Evolutionary conservation across 2,113 vertebrate genomes (phyloP).

Genomic region (Coptodon bakossiorum): DNA sequence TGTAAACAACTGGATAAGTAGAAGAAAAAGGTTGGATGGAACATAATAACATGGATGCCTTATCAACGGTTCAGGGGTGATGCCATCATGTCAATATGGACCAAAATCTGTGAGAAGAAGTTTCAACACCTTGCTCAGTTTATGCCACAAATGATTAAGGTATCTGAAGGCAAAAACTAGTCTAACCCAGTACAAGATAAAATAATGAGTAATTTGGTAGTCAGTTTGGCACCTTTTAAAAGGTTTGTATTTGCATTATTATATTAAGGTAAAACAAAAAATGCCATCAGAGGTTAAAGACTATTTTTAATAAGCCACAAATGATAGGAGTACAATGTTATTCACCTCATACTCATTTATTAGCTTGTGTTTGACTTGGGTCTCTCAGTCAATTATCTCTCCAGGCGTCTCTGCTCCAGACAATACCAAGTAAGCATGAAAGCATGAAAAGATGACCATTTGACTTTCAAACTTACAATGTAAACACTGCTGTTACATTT

Average conservation of each 20-base stretch:
- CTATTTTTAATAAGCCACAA: background rate
- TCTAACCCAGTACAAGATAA: background rate
- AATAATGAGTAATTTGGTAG: background rate
- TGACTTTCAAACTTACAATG: background rate
- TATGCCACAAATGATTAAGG: background rate
- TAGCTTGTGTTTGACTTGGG: fast-evolving
- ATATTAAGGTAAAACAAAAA: background rate
- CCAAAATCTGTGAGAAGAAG: fast-evolving
- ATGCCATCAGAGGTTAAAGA: background rate
- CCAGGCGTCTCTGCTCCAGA: background rate
- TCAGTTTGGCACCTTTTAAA: background rate
- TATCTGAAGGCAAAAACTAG: background rate
- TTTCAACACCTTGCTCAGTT: background rate
- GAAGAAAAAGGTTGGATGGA: background rate
- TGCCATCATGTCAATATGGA: background rate
- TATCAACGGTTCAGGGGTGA: background rate
- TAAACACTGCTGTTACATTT: background rate
- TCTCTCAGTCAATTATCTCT: background rate
- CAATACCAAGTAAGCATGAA: background rate
- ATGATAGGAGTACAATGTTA: background rate
- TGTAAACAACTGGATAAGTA: background rate
- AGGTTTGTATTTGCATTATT: background rate
- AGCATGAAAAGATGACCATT: background rate
- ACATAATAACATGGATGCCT: background rate
- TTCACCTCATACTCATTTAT: background rate